These are phyloP conservation scores for Podiceps cristatus DNA, from an alignment of 2,113 vertebrate species.

Conservation along the genomic window DNA sequence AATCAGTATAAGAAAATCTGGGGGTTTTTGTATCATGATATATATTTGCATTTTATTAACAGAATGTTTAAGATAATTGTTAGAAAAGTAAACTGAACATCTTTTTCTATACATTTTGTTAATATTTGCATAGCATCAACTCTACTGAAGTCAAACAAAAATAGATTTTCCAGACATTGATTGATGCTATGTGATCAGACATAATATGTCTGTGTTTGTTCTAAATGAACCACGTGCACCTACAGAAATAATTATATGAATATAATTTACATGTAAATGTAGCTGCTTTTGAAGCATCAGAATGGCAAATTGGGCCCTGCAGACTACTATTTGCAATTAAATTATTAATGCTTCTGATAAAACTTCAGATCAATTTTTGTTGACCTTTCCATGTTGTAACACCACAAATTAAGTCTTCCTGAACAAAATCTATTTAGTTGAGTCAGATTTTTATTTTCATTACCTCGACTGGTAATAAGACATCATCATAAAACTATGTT, in stretches of 20 bases:
- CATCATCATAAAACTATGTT: constrained; percentile 32
- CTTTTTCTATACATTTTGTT: constrained; percentile 12
- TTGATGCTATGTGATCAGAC: constrained; percentile 55
- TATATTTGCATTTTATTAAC: not conserved
- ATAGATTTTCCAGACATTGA: constrained; percentile 34
- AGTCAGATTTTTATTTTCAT: constrained; percentile 66
- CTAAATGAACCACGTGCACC: constrained; percentile 70
- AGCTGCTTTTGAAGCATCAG: constrained; percentile 71
- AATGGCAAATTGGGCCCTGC: constrained; percentile 85
- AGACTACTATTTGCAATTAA: constrained; percentile 89
- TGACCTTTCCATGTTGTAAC: constrained; percentile 78
- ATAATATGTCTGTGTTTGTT: constrained; percentile 35
- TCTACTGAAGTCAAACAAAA: constrained; percentile 39
- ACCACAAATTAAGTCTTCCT: constrained; percentile 72
- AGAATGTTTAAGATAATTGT: not conserved
- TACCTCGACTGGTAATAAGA: constrained; percentile 28
- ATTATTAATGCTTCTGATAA: constrained; percentile 88
- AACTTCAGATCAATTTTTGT: constrained; percentile 81
- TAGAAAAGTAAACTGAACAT: not conserved
- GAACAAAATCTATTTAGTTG: constrained; percentile 65
- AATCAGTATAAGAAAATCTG: not conserved
- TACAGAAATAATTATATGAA: constrained; percentile 84
- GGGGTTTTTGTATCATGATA: not conserved
- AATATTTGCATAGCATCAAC: not conserved
- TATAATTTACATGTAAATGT: constrained; percentile 94